Base-by-base conservation (phyloP, 1,140 invertebrate species). In the Muscidifurax raptorellus region DNA sequence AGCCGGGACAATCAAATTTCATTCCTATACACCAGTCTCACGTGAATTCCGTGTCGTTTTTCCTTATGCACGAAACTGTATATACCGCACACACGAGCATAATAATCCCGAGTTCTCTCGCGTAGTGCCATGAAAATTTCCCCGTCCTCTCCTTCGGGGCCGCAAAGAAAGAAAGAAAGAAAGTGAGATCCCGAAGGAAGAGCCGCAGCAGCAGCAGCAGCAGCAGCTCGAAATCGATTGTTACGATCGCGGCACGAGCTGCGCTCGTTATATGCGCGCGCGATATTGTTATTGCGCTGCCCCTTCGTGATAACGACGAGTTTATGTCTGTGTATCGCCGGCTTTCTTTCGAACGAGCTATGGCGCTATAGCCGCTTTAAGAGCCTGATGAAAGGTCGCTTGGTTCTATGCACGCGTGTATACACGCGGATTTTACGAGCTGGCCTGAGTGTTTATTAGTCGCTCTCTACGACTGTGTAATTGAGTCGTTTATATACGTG, bases 181-280 rank as follows among this genome's bases (percentile, higher is more conserved):
- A 79, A 40, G 18, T 59, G 59, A 32, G n/a, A 25, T 30, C 59
- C 9, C 30, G 28, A 44, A 27, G 66, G n/a, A 44, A 67, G 36
- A 64, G 18, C 47, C 15, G 47, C 47, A 52, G 47, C 47, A 52
- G n/a, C 6, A 2, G n/a, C 10, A 3, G 13, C 66, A 22, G 10
- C 5, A 74, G 71, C 13, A 40, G 10, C 47, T n/a, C 79, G 67
- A 36, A 81, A 81, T 81, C 80, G 80, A 82, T 75, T 64, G 72
- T 64, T 82, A 82, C 71, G 80, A 82, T 82, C 71, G 52, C n/a
- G 44, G 72, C 30, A 75, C 69, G 52, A 82, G 47, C n/a, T 9
- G 18, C 18, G 22, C 64, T 40, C 66, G 66, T 80, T 80, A 80
- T n/a, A n/a, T n/a, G n/a, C n/a, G 7, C 10, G n/a, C 40, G 15